Conservation (phyloP, 2,797 vertebrate genomes). For the Australoheros facetus region DNA sequence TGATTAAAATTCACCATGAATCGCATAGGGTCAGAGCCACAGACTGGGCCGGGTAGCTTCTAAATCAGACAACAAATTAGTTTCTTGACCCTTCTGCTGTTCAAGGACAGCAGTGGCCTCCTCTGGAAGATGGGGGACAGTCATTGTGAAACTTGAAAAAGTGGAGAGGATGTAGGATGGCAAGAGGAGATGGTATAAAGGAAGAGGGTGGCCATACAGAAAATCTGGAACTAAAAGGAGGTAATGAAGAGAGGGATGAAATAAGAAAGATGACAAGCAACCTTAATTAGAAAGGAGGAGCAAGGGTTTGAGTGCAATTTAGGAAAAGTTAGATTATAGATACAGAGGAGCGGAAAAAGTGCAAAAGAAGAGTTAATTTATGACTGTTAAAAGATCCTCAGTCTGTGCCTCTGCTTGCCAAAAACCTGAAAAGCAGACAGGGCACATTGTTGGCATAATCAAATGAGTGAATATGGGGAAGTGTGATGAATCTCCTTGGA, state of each 20-base stretch:
- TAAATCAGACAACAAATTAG: conserved; percentile 77
- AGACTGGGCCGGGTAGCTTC: conserved; percentile 53
- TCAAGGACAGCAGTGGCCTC: conserved; percentile 70
- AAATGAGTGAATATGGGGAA: conserved; percentile 32
- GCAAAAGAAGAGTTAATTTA: neutral
- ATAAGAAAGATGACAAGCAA: neutral
- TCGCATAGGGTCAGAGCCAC: conserved; percentile 48
- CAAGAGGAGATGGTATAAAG: neutral
- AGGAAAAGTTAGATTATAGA: neutral
- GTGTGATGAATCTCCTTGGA: conserved; percentile 52
- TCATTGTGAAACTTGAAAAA: conserved; percentile 20
- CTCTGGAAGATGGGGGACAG: conserved; percentile 14
- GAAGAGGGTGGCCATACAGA: neutral
- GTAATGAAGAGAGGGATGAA: neutral
- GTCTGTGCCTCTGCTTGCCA: conserved; percentile 20
- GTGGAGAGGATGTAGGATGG: neutral
- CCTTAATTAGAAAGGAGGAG: neutral
- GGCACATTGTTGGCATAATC: conserved; percentile 40
- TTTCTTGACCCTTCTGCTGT: conserved; percentile 68
- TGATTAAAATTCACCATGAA: conserved; percentile 74
- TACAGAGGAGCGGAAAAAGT: neutral
- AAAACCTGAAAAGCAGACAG: conserved; percentile 25
- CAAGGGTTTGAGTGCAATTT: neutral
- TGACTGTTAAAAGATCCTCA: conserved; percentile 22
- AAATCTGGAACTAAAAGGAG: neutral